Evolutionary conservation across 2,888 invertebrate species (phyloP).

Genomic region (Boloria selene): DNA sequence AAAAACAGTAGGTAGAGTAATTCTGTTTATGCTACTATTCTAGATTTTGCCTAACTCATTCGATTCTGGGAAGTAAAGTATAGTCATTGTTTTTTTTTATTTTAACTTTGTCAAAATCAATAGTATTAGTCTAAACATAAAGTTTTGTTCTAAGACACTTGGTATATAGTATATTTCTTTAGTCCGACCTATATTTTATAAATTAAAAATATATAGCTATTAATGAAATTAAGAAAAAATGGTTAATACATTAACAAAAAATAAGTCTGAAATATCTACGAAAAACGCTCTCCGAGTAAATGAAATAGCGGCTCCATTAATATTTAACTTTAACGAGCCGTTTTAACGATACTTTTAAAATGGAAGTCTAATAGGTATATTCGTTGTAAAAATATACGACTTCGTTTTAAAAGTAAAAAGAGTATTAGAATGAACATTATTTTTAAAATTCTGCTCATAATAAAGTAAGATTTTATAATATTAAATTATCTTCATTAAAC

Average conservation of each 20-base stretch:
- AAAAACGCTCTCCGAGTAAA: conserved; percentile 35
- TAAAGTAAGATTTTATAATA: conserved; percentile 1
- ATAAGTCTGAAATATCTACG: conserved; percentile 35
- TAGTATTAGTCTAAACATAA: no score
- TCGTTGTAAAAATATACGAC: conserved; percentile 50
- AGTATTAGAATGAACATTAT: conserved; percentile 20
- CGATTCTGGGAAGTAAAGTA: no score
- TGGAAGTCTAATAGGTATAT: conserved; percentile 38
- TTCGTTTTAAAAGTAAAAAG: conserved; percentile 34
- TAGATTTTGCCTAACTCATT: no score
- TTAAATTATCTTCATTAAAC: not conserved
- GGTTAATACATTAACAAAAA: conserved; percentile 37
- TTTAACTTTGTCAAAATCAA: no score
- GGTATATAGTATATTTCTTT: no score
- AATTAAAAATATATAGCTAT: not conserved
- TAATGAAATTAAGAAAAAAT: conserved; percentile 15
- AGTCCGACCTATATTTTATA: no score
- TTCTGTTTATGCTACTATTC: no score
- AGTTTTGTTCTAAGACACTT: no score
- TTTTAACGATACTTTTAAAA: conserved; percentile 44
- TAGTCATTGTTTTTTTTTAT: no score
- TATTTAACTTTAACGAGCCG: conserved; percentile 43
- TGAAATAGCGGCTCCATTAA: conserved; percentile 42
- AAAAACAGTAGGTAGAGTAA: no score
- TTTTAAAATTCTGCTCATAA: conserved; percentile 17